Percentiles rank a stretch among this genome's conserved stretches.
Evolutionary conservation across 2,113 vertebrate species (phyloP).

Genomic region (Chamaetylas fuelleborni): DNA sequence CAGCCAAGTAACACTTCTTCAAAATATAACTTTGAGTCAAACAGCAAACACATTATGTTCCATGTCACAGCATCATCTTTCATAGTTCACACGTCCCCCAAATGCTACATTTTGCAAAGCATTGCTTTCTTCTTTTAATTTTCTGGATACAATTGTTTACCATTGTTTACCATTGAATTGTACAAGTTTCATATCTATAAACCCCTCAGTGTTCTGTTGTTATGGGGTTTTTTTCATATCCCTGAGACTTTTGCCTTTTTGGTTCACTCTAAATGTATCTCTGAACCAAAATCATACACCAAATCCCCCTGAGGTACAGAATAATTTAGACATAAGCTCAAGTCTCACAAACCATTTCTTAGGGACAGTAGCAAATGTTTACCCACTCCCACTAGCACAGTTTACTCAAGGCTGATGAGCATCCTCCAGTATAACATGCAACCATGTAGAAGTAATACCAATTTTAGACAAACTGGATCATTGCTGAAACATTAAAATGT

Average conservation of each 20-base stretch:
- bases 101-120: background rate
- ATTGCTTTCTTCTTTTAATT: background rate
- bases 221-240: background rate
- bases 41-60: background rate
- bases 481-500: background rate
- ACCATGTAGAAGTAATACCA: background rate
- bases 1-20: background rate
- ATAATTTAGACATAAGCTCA: background rate
- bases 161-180: background rate
- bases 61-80: background rate
- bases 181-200: background rate
- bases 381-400: background rate
- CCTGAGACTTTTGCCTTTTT: background rate
- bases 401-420: background rate
- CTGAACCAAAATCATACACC: background rate
- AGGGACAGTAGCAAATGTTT: background rate
- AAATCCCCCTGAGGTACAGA: background rate
- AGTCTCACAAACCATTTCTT: background rate
- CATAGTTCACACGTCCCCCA: background rate
- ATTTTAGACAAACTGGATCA: background rate
- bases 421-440: background rate
- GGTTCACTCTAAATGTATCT: background rate
- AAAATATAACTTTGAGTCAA: background rate
- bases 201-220: background rate
- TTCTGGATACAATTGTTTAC: background rate